Evolutionary conservation across 2,113 vertebrate genomes (phyloP), one percentile per base, ranked within the genome.

Genomic region (Pandion haliaetus): DNA sequence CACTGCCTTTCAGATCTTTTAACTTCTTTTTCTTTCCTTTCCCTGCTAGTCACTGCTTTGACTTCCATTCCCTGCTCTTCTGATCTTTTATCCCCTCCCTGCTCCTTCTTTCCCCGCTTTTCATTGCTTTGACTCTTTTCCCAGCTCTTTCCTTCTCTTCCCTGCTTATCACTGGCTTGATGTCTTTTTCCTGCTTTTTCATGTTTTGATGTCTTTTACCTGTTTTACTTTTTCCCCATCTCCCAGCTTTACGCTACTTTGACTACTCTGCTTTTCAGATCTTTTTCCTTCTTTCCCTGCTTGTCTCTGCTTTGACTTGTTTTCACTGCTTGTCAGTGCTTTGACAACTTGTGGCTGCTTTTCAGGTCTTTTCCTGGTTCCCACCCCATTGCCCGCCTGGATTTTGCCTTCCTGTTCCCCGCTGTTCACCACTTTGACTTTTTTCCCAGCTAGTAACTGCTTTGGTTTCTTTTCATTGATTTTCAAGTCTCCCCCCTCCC

Each of bases 371-470:
- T 66, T 92, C 58, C 58, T 50, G 8, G 63, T 72, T 71, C 40
- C 45, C 17, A 34, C 13, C 24, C 23, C 2, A 4, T 31, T 2
- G 0, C 42, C 25, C 15, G 26, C 26, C 25, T 5, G 2, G 8
- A 47, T 36, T 52, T 63, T 70, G 55, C 73, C 21, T 89, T 69
- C 31, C 45, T 8, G 2, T 73, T 63, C 36, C 52, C 34, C 0
- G 2, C 49, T 79, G 44, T 57, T 85, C n/a, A 6, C 34, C 17
- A 17, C 45, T 55, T 57, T 73, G 52, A 61, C 18, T 67, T 44
- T 9, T 34, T 57, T 12, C 26, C 31, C 8, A 42, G 57, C 8
- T n/a, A 40, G 14, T 25, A 49, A 62, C 17, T 32, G 24, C 24
- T 66, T 32, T 59, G 10, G 21, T 77, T 86, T 57, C 17, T 50